Evolutionary conservation across 2,888 invertebrate genomes (phyloP), one percentile per base, ranked within the genome.

Genomic region (Aleiodes leptofemur): DNA sequence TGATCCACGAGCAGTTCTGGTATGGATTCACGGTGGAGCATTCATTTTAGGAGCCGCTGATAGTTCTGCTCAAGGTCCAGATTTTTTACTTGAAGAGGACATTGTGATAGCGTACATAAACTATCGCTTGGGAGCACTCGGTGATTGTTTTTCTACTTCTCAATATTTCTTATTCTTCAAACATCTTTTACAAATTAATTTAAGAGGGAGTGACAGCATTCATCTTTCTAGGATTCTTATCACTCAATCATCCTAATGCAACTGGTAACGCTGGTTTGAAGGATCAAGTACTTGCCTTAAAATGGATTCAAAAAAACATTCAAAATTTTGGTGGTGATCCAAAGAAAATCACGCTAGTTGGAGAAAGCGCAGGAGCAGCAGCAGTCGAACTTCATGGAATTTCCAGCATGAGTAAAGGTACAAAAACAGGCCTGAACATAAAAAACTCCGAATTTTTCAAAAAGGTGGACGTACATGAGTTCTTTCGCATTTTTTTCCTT

Each of bases 241-340:
- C 79, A 50, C 13, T 84, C 0, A 76, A 82, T 74, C 82, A 83
- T 69, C 76, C 74, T 5, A 77, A 81, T 61, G 82, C 81, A 8
- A 73, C 80, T 0, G 85, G 85, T 29, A 85, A 85, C 74, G 79
- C 76, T 34, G 85, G 77, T 31, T 53, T 85, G 5, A 90, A 90
- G 83, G 92, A 92, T 80, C 91, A 91, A 88, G 90, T 90, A n/a
- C 86, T 90, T 80, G 91, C 91, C 13, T 85, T 92, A 0, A 91
- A 90, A 82, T 92, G 92, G 92, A 86, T 92, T 0, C 88, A 91
- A 78, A 81, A 87, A 66, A 92, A 92, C 81, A 91, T 92, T 31
- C 76, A 76, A 1, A 85, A 87, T 11, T 92, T 92, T 79, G 90
- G 90, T 29, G 92, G 92, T 8, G 88, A 92, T 81, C 89, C 90